Evolutionary conservation across 2,888 invertebrate genomes (phyloP).

Genomic region (Ornithoptera alexandrae): DNA sequence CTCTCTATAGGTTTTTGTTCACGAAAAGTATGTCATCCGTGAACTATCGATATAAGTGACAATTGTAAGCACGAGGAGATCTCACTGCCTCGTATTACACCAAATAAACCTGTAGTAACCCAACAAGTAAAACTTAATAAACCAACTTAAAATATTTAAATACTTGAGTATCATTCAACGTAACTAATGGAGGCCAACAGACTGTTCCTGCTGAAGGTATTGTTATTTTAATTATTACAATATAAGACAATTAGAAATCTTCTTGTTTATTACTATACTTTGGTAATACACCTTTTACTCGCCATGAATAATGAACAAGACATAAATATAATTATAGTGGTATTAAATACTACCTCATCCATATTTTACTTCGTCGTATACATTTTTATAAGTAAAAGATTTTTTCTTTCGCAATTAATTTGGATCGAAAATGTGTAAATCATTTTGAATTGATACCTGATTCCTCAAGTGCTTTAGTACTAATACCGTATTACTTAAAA

Average conservation of each 20-base stretch:
- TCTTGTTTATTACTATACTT: no score
- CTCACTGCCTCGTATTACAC: conserved; percentile 6
- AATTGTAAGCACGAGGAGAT: conserved; percentile 9
- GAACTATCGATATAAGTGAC: conserved; percentile 20
- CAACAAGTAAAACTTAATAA: neutral
- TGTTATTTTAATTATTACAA: neutral
- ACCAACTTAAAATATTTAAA: neutral
- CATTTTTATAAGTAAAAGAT: no score
- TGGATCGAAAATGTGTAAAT: no score
- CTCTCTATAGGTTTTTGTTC: conserved; percentile 17
- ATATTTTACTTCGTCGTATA: no score
- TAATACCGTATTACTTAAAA: no score
- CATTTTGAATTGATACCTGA: no score
- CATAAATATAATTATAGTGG: no score
- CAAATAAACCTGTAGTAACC: neutral
- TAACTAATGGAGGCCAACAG: conserved; percentile 20
- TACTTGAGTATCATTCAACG: neutral
- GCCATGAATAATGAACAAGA: no score
- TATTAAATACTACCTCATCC: no score
- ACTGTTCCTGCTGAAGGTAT: conserved; percentile 26
- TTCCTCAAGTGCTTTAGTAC: no score
- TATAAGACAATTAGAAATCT: neutral
- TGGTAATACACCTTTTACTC: no score
- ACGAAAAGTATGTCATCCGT: conserved; percentile 17
- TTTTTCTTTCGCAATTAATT: no score